Evolutionary conservation across 2,797 vertebrate species (phyloP).

Genomic region (Amazonetta brasiliensis): DNA sequence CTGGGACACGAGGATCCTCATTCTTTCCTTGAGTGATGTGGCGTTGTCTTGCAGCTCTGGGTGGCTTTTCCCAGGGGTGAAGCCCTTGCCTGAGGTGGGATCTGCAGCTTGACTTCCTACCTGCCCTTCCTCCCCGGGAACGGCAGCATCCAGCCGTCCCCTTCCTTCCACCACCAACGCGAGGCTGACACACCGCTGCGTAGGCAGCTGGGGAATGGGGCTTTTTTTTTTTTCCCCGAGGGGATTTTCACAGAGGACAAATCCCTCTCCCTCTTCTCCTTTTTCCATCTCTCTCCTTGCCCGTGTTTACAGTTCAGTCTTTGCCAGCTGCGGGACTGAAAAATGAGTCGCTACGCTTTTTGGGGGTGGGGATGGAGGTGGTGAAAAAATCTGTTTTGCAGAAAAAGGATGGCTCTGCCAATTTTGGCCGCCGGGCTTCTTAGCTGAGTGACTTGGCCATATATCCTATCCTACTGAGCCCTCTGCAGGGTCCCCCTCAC

Average conservation of each 20-base stretch:
- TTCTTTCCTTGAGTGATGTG: neutral
- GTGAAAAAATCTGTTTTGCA: neutral
- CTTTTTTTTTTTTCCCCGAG: neutral
- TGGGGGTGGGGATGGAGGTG: neutral
- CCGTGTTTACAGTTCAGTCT: neutral
- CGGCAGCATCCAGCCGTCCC: neutral
- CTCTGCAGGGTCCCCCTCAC: constrained; percentile 41
- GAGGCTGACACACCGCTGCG: neutral
- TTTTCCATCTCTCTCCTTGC: neutral
- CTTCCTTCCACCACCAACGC: neutral
- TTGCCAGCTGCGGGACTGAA: neutral
- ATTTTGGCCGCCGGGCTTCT: neutral
- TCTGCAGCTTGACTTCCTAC: neutral
- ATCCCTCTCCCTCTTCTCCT: neutral
- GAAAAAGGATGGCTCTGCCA: neutral
- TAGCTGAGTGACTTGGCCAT: neutral
- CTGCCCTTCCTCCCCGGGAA: neutral
- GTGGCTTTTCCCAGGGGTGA: neutral
- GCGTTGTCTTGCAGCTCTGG: neutral
- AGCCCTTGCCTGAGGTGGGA: neutral
- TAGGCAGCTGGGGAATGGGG: neutral
- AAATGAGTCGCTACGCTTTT: neutral
- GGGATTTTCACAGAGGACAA: neutral
- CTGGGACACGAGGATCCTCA: neutral
- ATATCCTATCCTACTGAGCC: constrained; percentile 33